phyloP scores from a whole-genome alignment of 2,113 vertebrate genomes.

The Petroica traversi region DNA sequence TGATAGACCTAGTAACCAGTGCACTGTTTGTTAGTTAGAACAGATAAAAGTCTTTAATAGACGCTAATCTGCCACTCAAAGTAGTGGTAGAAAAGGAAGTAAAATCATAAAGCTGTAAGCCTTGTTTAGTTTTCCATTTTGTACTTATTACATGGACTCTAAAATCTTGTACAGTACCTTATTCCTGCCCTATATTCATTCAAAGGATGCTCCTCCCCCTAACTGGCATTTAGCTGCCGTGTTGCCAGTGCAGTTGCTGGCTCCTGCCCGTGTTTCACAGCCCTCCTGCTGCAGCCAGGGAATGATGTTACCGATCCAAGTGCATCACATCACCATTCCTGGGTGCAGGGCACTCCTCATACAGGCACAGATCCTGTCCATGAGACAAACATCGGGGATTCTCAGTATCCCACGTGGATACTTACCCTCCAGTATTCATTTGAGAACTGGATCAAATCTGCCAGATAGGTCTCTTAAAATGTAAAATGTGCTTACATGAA shows the following conservation, averaged over 20 bases:
- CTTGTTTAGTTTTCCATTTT: conserved; percentile 35
- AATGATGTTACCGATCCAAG: neutral
- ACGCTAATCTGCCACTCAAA: conserved; percentile 8
- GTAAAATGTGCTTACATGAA: neutral
- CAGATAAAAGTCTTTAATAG: neutral
- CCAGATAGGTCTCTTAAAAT: neutral
- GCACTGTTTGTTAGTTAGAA: neutral
- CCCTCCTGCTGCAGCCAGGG: neutral
- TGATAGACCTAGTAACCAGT: neutral
- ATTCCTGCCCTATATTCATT: neutral
- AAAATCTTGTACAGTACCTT: conserved; percentile 11
- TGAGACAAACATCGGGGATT: neutral
- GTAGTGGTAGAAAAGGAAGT: conserved; percentile 23
- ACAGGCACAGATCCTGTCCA: neutral
- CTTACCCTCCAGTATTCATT: neutral
- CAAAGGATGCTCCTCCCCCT: neutral
- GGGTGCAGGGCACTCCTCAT: neutral
- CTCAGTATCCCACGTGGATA: neutral
- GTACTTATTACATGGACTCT: neutral
- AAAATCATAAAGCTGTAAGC: neutral
- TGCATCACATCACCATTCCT: neutral
- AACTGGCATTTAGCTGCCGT: neutral
- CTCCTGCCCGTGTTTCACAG: neutral
- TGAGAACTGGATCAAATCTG: neutral
- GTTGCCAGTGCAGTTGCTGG: neutral